phyloP scores from a whole-genome alignment of 2,113 vertebrate genomes.

The Jacana jacana region DNA sequence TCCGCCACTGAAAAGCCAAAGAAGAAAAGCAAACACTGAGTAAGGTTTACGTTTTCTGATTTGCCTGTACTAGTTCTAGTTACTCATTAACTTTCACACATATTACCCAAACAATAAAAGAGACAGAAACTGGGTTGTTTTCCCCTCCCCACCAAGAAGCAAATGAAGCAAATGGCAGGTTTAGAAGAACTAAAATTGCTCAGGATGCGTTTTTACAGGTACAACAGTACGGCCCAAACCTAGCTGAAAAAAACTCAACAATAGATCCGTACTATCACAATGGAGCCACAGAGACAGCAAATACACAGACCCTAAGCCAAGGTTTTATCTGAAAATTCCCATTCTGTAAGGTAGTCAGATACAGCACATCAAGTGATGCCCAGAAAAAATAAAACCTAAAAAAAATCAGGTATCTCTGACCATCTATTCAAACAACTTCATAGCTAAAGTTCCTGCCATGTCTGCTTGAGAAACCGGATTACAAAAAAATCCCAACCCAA shows the following conservation, averaged over 20 bases:
- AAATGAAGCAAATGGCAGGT: not conserved
- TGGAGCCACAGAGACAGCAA: not conserved
- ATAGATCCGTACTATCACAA: not conserved
- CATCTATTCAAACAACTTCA: not conserved
- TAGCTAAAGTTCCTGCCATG: not conserved
- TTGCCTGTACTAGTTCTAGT: not conserved
- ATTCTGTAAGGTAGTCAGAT: not conserved
- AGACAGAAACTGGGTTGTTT: not conserved
- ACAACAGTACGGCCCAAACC: not conserved
- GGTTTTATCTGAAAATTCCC: not conserved
- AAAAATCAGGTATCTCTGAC: not conserved
- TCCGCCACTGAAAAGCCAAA: not conserved
- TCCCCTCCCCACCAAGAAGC: not conserved
- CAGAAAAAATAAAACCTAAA: not conserved
- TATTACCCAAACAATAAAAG: not conserved
- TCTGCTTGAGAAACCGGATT: not conserved
- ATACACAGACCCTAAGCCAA: not conserved
- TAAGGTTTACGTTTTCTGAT: not conserved
- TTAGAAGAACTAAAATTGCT: not conserved
- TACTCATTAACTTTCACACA: constrained; percentile 50
- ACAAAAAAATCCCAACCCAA: not conserved
- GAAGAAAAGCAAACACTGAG: not conserved
- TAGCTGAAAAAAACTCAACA: not conserved
- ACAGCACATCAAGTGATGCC: not conserved
- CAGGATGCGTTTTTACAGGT: not conserved